phyloP scores from a whole-genome alignment of 2,888 invertebrate species.

The Bellardia bayeri region DNA sequence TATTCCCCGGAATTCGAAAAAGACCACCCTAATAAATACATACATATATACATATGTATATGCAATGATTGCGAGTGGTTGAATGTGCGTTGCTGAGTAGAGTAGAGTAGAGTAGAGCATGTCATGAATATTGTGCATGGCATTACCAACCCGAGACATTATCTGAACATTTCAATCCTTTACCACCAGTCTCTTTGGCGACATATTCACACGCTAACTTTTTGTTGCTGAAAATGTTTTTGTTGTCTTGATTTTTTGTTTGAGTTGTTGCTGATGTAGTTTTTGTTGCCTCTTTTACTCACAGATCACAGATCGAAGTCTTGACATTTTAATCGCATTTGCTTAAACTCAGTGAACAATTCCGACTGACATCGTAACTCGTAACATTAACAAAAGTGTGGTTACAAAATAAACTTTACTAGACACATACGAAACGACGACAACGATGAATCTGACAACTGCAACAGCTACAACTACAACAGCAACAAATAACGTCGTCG shows the following conservation, averaged over 20 bases:
- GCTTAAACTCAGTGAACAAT: conserved; percentile 83
- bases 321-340: conserved; percentile 84
- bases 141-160: conserved; percentile 67
- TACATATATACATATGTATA: no score
- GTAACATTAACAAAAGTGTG: conserved; percentile 72
- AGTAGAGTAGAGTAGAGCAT: conserved; percentile 49
- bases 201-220: conserved; percentile 73
- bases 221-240: conserved; percentile 37
- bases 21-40: no score
- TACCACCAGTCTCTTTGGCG: conserved; percentile 72
- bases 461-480: neutral
- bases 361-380: conserved; percentile 76
- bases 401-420: conserved; percentile 66
- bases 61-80: neutral
- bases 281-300: conserved; percentile 59
- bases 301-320: conserved; percentile 78
- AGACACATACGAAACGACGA: conserved; percentile 40
- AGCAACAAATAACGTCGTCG: conserved; percentile 26
- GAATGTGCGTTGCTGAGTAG: conserved; percentile 29
- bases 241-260: conserved; percentile 67
- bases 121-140: conserved; percentile 63
- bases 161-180: conserved; percentile 73
- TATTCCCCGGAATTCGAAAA: no score
- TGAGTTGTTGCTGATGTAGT: conserved; percentile 74
- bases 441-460: conserved; percentile 51